Conservation (phyloP, 2,888 invertebrate species). For the Drosophila picticornis region DNA sequence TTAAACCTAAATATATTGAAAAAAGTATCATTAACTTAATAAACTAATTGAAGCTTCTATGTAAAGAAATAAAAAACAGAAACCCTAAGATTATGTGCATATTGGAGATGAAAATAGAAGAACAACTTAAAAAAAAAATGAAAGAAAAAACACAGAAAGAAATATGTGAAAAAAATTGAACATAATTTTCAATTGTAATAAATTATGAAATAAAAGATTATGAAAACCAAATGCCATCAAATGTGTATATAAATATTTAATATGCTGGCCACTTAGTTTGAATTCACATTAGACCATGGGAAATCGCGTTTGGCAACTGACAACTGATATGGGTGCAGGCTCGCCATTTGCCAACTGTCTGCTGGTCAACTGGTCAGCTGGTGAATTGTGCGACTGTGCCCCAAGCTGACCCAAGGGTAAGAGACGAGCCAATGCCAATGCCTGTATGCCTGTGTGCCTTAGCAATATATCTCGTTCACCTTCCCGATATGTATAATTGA, state of each 20-base stretch:
- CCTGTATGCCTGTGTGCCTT: slow-evolving; percentile 55
- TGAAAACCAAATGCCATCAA: slow-evolving; percentile 57
- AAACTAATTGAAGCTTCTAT: slow-evolving; percentile 81
- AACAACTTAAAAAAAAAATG: slow-evolving; percentile 41
- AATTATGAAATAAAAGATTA: slow-evolving; percentile 83
- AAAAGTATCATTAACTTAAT: slow-evolving; percentile 79
- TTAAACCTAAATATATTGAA: slow-evolving; percentile 70
- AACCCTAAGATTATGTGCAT: slow-evolving; percentile 51
- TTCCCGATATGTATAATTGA: slow-evolving; percentile 67
- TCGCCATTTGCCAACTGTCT: slow-evolving; percentile 50
- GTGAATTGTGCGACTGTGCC: slow-evolving; percentile 12
- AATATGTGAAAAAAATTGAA: slow-evolving; percentile 73
- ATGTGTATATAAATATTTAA: slow-evolving; percentile 2
- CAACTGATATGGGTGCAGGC: slow-evolving; percentile 65
- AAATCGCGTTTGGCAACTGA: slow-evolving; percentile 55
- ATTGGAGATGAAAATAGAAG: slow-evolving; percentile 48
- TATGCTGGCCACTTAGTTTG: background rate
- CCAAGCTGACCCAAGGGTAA: slow-evolving; percentile 35
- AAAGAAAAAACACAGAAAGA: slow-evolving; percentile 36
- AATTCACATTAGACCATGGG: slow-evolving; percentile 22
- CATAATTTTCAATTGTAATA: slow-evolving; percentile 84
- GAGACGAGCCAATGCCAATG: slow-evolving; percentile 12
- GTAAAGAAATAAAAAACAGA: slow-evolving; percentile 77
- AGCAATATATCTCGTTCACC: slow-evolving; percentile 45
- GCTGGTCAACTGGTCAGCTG: slow-evolving; percentile 65